A percentile compares a stretch with the other conserved stretches of the same genome.
These are phyloP conservation scores for Peribatodes rhomboidaria DNA, from an alignment of 2,888 invertebrate genomes.

Conservation along the genomic window DNA sequence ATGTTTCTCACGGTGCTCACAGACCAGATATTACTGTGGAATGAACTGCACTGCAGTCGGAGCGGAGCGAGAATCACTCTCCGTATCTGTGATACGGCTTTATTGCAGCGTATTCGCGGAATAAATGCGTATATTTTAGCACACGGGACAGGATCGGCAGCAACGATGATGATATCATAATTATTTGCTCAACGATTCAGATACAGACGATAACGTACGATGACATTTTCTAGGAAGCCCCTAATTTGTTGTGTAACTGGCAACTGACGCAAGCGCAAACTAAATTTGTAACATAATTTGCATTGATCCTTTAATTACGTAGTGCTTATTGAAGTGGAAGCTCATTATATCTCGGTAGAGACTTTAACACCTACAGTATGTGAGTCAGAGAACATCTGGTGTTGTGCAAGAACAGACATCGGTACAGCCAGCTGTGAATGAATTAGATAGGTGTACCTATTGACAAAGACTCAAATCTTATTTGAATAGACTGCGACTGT, in stretches of 20 bases:
- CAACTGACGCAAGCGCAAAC: conserved; percentile 29
- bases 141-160: conserved; percentile 23
- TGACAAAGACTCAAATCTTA: conserved; percentile 40
- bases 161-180: conserved; percentile 51
- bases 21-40: conserved; percentile 58
- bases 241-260: conserved; percentile 27
- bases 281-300: conserved; percentile 30
- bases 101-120: conserved; percentile 42
- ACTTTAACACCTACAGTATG: conserved; percentile 66
- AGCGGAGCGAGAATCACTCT: conserved; percentile 48
- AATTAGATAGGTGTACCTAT: conserved; percentile 35
- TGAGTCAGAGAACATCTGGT: conserved; percentile 79
- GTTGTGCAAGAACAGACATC: conserved; percentile 59
- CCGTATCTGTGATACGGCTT: conserved; percentile 48
- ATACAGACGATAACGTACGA: conserved; percentile 38
- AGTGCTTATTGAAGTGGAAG: conserved; percentile 45
- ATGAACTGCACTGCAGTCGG: conserved; percentile 45
- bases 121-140: conserved; percentile 38
- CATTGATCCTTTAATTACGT: conserved; percentile 31
- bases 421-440: conserved; percentile 47
- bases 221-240: conserved; percentile 36
- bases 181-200: conserved; percentile 47
- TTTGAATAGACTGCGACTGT: conserved; percentile 24
- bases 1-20: conserved; percentile 79
- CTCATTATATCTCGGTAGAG: conserved; percentile 58